Percentiles rank a stretch among this genome's conserved stretches.
phyloP scores from a whole-genome alignment of 92 coral and sea anemone genomes.

The Epizoanthus scotinus region DNA sequence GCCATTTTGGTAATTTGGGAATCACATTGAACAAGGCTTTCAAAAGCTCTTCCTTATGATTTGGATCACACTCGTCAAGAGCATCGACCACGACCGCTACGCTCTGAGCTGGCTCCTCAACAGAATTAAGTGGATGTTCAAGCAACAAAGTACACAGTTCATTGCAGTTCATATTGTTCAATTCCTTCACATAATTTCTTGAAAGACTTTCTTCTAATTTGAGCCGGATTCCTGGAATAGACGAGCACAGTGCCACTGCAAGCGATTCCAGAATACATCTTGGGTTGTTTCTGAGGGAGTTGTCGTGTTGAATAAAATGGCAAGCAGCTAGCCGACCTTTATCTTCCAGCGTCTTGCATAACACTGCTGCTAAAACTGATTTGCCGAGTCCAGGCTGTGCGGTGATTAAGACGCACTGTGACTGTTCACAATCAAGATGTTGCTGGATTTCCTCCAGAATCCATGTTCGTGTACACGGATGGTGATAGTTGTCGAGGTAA shows the following conservation, averaged over 20 bases:
- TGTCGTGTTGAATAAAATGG: conserved; percentile 32
- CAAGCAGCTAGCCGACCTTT: conserved; percentile 19
- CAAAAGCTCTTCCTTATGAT: conserved; percentile 23
- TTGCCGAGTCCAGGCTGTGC: conserved; percentile 37
- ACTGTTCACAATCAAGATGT: conserved; percentile 6
- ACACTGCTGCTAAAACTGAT: conserved; percentile 25
- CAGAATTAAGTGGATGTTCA: conserved; percentile 16
- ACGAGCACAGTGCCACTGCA: conserved; percentile 1
- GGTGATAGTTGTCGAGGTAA: neutral
- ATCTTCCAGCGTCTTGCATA: conserved; percentile 7
- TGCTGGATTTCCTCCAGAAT: conserved; percentile 20
- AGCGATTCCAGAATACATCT: conserved; percentile 19
- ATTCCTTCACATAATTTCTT: conserved; percentile 9
- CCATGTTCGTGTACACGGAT: conserved; percentile 27
- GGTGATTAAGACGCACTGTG: conserved; percentile 12
- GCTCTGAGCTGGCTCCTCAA: neutral
- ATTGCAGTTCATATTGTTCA: conserved; percentile 17
- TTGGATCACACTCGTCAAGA: conserved; percentile 31
- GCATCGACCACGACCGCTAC: conserved; percentile 22
- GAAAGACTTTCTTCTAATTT: conserved; percentile 31
- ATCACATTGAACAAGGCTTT: conserved; percentile 11
- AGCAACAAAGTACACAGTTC: conserved; percentile 15
- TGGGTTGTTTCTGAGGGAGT: conserved; percentile 28
- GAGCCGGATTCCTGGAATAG: conserved; percentile 16
- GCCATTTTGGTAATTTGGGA: conserved; percentile 25